A percentile compares a stretch with the other conserved stretches of the same genome.
Conservation (phyloP, 2,888 invertebrate genomes). For the Hirtodrosophila trivittata region DNA sequence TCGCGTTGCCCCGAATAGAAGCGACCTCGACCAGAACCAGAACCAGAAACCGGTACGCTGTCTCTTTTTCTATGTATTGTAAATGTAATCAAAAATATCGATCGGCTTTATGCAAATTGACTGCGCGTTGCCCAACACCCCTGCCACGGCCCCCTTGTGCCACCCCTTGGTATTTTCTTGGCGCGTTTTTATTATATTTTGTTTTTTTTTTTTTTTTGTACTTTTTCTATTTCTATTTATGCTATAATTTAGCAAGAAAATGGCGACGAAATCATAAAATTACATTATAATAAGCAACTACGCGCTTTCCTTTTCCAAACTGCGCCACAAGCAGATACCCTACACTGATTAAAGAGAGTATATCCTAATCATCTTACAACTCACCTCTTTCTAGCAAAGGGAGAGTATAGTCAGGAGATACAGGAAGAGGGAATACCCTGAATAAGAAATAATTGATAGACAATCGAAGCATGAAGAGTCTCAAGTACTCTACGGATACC, state of each 20-base stretch:
- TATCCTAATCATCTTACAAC: too few species aligned
- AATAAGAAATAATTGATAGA: too few species aligned
- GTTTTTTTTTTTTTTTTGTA: constrained; percentile 29
- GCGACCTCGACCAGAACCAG: constrained; percentile 46
- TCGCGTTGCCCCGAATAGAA: constrained; percentile 33
- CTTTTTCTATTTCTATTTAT: constrained; percentile 75
- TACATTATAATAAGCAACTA: constrained; percentile 73
- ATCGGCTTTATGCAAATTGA: constrained; percentile 83
- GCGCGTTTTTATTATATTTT: constrained; percentile 57
- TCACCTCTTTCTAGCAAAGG: too few species aligned
- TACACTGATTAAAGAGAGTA: background rate
- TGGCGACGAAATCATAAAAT: constrained; percentile 78
- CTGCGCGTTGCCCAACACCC: constrained; percentile 65
- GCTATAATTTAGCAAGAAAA: constrained; percentile 79
- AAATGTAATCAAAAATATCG: constrained; percentile 81
- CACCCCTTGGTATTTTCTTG: constrained; percentile 43
- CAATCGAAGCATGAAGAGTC: too few species aligned
- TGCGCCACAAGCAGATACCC: constrained; percentile 30
- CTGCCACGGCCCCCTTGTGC: constrained; percentile 33
- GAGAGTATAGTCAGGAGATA: too few species aligned
- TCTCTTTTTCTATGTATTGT: constrained; percentile 76
- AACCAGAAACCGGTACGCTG: constrained; percentile 59
- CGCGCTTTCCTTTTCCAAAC: constrained; percentile 1
- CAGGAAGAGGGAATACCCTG: too few species aligned
- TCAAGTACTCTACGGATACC: too few species aligned